Evolutionary conservation across 1,140 invertebrate genomes (phyloP), one percentile per base, ranked within the genome.

Genomic region (Sweltsa coloradensis): DNA sequence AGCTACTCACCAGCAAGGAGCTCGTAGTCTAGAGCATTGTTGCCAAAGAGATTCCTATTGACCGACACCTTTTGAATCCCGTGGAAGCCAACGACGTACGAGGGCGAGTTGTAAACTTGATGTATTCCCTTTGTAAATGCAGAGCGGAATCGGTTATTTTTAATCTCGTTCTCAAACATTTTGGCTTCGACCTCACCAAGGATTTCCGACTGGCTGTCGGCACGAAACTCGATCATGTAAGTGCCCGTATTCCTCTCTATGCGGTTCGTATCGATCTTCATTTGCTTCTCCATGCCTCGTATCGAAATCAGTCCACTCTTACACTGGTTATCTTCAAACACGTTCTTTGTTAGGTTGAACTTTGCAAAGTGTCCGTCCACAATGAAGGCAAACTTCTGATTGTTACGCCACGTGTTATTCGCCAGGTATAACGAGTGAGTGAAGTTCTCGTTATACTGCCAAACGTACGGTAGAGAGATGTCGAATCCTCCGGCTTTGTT

Each of bases 281-380:
- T 74, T 55, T 85, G 81, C 66, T 99, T 99, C 64, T 99, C 97
- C 92, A 97, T 99, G 13, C 97, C 96, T 45, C 77, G 71, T 3
- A 99, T 70, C 0, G 82, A 78, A 2, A 99, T 72, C 13, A 99
- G 64, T 0, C 95, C 89, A 7, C 64, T 71, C 45, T 80, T 78
- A 56, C 92, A 97, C 5, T 67, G 66, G 60, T 99, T 99, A 26
- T 86, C 79, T 1, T 78, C 74, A 59, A 98, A 96, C 7, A 75
- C 68, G 61, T 93, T 97, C 46, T 77, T 76, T 0, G 85, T 83
- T 34, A 99, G 80, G 51, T 89, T 89, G 0, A 87, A 71, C 21
- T 71, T 71, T 0, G 91, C 81, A 65, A 90, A 99, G 66, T 97
- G 95, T 0, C 96, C 97, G 52, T 83, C 84, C 9, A 98, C 73